Percentiles rank a stretch among this genome's conserved stretches.
Evolutionary conservation across 2,888 invertebrate genomes (phyloP).

Genomic region (Volucella bombylans): DNA sequence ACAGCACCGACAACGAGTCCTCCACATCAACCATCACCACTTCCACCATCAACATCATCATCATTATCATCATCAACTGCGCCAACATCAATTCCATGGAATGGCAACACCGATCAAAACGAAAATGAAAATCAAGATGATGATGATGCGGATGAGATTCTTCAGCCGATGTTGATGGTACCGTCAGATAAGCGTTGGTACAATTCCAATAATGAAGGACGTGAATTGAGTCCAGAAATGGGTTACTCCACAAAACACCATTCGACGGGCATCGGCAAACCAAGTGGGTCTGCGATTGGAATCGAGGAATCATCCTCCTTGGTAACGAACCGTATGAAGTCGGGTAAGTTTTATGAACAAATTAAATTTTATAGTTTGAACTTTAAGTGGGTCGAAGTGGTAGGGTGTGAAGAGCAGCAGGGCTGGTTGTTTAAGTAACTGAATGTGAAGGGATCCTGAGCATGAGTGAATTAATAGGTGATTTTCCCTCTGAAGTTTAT

Average conservation of each 20-base stretch:
- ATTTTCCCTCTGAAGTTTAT: no score
- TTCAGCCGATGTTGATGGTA: slow-evolving; percentile 53
- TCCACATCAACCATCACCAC: not conserved
- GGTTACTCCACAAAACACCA: slow-evolving; percentile 50
- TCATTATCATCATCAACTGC: slow-evolving; percentile 2
- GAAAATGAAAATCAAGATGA: not conserved
- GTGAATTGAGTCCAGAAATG: slow-evolving; percentile 43
- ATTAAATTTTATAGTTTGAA: slow-evolving; percentile 4
- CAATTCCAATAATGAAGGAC: slow-evolving; percentile 58
- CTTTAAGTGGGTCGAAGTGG: not conserved
- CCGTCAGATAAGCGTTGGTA: slow-evolving; percentile 61
- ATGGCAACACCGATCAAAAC: not conserved
- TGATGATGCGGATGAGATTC: slow-evolving; percentile 59
- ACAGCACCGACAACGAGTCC: slow-evolving; percentile 27
- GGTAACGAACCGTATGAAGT: slow-evolving; percentile 70
- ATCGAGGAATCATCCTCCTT: slow-evolving; percentile 54
- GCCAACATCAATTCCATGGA: slow-evolving; percentile 31
- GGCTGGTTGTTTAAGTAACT: not conserved
- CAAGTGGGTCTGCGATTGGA: slow-evolving; percentile 61
- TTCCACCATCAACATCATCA: no score
- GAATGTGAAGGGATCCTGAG: not conserved
- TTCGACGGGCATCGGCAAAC: slow-evolving; percentile 34
- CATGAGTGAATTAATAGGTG: not conserved
- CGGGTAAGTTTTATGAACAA: slow-evolving; percentile 65
- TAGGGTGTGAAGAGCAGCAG: no score